Evolutionary conservation across 2,113 vertebrate genomes (phyloP).

Genomic region (Gasterosteus aculeatus): DNA sequence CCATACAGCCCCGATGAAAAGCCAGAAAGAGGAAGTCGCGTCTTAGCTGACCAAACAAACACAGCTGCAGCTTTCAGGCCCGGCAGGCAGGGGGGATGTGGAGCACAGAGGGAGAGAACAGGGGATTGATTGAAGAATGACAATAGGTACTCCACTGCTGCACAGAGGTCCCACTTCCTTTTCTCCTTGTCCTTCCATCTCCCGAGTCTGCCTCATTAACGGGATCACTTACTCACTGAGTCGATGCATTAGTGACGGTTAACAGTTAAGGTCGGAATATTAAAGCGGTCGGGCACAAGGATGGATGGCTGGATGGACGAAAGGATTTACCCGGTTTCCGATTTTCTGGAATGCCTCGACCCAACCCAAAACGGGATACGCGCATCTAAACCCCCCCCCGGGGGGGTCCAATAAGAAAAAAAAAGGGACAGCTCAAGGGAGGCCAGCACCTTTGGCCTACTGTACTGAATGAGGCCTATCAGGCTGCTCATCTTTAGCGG

Average conservation of each 20-base stretch:
- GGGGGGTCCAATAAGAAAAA: slow-evolving; percentile 59
- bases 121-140: slow-evolving; percentile 76
- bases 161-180: slow-evolving; percentile 67
- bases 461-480: slow-evolving; percentile 60
- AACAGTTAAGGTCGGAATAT: background rate
- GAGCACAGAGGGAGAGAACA: slow-evolving; percentile 64
- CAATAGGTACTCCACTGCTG: slow-evolving; percentile 75
- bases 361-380: slow-evolving; percentile 46
- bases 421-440: slow-evolving; percentile 29
- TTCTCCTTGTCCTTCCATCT: slow-evolving; percentile 40
- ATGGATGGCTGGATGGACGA: background rate
- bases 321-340: background rate
- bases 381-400: slow-evolving; percentile 32
- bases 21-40: slow-evolving; percentile 79
- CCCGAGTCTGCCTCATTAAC: slow-evolving; percentile 45
- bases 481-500: slow-evolving; percentile 72
- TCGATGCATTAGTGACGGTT: slow-evolving; percentile 12
- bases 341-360: slow-evolving; percentile 49
- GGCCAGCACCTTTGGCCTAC: slow-evolving; percentile 53
- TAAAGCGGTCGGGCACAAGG: background rate
- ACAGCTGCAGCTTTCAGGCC: slow-evolving; percentile 82
- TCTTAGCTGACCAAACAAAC: slow-evolving; percentile 84
- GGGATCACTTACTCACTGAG: slow-evolving; percentile 24
- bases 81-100: slow-evolving; percentile 73
- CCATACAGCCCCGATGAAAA: slow-evolving; percentile 72